phyloP scores from a whole-genome alignment of 2,113 vertebrate genomes.

The Falcunculus frontatus region DNA sequence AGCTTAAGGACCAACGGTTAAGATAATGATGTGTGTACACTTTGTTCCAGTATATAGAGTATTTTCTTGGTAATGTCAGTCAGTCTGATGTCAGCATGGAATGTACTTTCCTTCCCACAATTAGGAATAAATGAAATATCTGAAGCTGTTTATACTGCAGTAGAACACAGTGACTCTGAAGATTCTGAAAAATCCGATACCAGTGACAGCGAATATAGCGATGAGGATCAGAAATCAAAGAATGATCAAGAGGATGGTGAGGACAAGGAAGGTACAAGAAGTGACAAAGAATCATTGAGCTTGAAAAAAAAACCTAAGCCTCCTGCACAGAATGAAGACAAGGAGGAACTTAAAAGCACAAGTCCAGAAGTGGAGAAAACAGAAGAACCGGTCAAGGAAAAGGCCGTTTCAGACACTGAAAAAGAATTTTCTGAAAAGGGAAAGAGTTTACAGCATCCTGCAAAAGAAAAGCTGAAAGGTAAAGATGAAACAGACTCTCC shows the following conservation, averaged over 20 bases:
- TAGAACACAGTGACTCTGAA: constrained; percentile 93
- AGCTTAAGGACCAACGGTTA: not conserved
- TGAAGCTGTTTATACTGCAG: constrained; percentile 89
- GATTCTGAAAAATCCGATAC: constrained; percentile 95
- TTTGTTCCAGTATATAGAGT: not conserved
- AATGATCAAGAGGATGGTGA: constrained; percentile 77
- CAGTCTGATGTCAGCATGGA: constrained; percentile 24
- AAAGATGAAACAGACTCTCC: constrained; percentile 84
- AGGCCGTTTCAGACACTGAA: constrained; percentile 72
- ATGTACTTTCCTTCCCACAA: constrained; percentile 46
- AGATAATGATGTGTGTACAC: not conserved
- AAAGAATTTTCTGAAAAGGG: constrained; percentile 84
- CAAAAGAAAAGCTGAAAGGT: constrained; percentile 82
- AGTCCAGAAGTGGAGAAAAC: constrained; percentile 69
- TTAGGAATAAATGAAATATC: constrained; percentile 96
- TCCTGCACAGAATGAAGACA: constrained; percentile 74
- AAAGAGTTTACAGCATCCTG: constrained; percentile 70
- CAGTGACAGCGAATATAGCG: constrained; percentile 91
- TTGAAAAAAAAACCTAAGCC: constrained; percentile 80
- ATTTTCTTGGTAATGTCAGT: not conserved
- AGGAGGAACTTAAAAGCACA: constrained; percentile 75
- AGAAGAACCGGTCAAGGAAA: constrained; percentile 77
- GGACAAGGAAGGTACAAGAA: constrained; percentile 78
- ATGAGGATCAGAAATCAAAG: constrained; percentile 91
- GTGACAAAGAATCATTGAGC: constrained; percentile 73